Conservation (phyloP, 1,140 invertebrate species). For the Glossosoma conforme region DNA sequence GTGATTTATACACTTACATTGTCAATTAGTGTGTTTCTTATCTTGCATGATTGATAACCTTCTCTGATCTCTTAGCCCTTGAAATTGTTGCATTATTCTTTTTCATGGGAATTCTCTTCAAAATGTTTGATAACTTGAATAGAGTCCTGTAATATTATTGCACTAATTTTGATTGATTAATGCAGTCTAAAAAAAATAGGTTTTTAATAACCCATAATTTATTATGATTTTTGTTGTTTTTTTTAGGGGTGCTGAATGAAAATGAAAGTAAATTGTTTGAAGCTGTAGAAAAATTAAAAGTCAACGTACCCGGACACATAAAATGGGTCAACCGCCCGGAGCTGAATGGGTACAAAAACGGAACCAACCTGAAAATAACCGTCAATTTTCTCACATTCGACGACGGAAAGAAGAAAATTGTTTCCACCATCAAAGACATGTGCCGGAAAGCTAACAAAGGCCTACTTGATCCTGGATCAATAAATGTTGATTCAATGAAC, state of each 20-base stretch:
- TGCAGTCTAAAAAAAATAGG: too few species aligned
- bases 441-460: constrained; percentile 13
- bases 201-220: too few species aligned
- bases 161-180: too few species aligned
- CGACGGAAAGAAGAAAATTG: constrained; percentile 55
- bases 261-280: constrained; percentile 52
- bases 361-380: constrained; percentile 46
- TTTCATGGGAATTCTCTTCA: too few species aligned
- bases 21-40: too few species aligned
- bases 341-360: constrained; percentile 53
- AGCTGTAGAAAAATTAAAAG: constrained; percentile 49
- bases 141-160: too few species aligned
- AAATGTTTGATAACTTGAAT: too few species aligned
- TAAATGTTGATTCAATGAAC: constrained; percentile 47
- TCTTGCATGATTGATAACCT: too few species aligned
- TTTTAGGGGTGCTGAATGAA: constrained; percentile 54
- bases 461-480: constrained; percentile 32
- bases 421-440: constrained; percentile 38
- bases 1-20: too few species aligned
- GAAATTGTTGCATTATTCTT: too few species aligned
- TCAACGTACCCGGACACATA: constrained; percentile 49
- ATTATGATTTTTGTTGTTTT: constrained; percentile 25
- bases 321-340: constrained; percentile 51
- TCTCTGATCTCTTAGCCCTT: too few species aligned
- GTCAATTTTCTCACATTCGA: constrained; percentile 43